A percentile compares a stretch with the other conserved stretches of the same genome.
Evolutionary conservation across 2,888 invertebrate species (phyloP).

Genomic region (Meandrusa payeni): DNA sequence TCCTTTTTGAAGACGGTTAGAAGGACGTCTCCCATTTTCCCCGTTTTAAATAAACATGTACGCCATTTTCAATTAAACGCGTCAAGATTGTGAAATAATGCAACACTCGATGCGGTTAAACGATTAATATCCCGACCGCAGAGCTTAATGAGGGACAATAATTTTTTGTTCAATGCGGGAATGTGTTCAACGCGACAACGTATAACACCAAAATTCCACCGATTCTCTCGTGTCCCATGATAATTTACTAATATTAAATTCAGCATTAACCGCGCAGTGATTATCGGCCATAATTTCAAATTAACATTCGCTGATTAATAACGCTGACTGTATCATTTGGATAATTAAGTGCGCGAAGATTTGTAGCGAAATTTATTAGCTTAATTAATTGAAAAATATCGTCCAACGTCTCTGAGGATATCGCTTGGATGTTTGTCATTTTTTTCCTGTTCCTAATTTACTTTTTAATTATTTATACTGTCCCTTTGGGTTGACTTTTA

Average conservation of each 20-base stretch:
- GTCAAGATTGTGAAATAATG: constrained; percentile 33
- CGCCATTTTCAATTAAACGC: constrained; percentile 24
- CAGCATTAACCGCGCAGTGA: constrained; percentile 22
- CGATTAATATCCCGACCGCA: constrained; percentile 34
- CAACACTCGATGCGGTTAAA: constrained; percentile 33
- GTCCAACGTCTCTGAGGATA: constrained; percentile 3
- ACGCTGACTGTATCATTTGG: constrained; percentile 17
- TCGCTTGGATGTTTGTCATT: constrained; percentile 2
- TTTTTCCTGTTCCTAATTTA: not conserved
- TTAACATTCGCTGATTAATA: constrained; percentile 23
- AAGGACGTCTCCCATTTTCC: no score
- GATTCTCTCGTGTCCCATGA: constrained; percentile 19
- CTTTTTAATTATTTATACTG: not conserved
- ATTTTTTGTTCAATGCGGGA: constrained; percentile 24
- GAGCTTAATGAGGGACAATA: constrained; percentile 35
- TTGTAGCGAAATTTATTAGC: constrained; percentile 4
- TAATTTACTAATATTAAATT: constrained; percentile 30
- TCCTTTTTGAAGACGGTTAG: no score
- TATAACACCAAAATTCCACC: constrained; percentile 24
- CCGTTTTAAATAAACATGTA: constrained; percentile 23
- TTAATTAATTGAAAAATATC: constrained; percentile 10
- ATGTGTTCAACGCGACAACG: constrained; percentile 19
- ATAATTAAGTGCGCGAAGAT: constrained; percentile 16
- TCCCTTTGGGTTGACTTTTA: not conserved
- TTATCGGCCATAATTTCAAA: constrained; percentile 26